These are phyloP conservation scores for Allophyes oxyacanthae DNA, from an alignment of 2,888 invertebrate species.

Conservation along the genomic window DNA sequence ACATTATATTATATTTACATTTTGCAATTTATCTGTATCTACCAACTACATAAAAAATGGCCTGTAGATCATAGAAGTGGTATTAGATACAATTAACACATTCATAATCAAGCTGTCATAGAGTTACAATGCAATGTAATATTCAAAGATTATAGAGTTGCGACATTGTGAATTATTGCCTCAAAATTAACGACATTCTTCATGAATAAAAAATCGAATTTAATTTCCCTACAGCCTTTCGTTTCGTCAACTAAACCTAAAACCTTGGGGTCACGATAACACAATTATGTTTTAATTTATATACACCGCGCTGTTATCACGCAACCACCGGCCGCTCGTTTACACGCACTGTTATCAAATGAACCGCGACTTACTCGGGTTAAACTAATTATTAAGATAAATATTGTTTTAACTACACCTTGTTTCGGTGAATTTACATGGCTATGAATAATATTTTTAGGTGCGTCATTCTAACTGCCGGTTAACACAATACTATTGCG, in stretches of 20 bases:
- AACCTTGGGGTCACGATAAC: constrained; percentile 87
- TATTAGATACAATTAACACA: no score
- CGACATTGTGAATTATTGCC: neutral
- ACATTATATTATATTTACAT: no score
- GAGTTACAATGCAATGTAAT: no score
- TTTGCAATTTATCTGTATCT: no score
- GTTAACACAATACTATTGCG: constrained; percentile 65
- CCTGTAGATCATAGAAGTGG: no score
- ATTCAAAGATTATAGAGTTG: no score
- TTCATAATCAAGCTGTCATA: no score
- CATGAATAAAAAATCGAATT: constrained; percentile 47
- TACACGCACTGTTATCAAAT: constrained; percentile 86
- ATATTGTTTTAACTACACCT: constrained; percentile 84
- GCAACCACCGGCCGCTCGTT: constrained; percentile 73
- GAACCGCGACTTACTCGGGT: constrained; percentile 80
- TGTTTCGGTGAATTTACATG: constrained; percentile 80
- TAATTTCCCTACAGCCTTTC: constrained; percentile 59
- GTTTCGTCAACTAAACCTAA: constrained; percentile 76
- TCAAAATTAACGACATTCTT: constrained; percentile 10
- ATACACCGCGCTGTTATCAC: constrained; percentile 82
- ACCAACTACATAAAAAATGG: no score
- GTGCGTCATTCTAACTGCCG: constrained; percentile 64
- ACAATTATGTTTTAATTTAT: constrained; percentile 90
- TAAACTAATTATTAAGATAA: constrained; percentile 89
- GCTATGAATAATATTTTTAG: constrained; percentile 71